These are phyloP conservation scores for Herminia tarsipennalis DNA, from an alignment of 2,888 invertebrate genomes.

Conservation along the genomic window DNA sequence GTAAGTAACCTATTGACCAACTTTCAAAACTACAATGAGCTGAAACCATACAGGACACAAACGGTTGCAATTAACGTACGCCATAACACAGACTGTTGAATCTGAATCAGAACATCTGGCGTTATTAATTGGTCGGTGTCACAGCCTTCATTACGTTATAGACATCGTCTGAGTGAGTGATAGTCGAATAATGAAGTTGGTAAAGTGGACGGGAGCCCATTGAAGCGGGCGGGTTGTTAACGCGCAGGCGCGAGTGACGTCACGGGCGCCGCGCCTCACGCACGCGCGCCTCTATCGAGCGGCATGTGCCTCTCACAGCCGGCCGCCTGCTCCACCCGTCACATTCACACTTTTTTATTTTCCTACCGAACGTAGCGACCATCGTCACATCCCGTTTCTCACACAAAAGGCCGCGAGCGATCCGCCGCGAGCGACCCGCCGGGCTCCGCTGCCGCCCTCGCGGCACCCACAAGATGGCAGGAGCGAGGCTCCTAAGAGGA, in stretches of 20 bases:
- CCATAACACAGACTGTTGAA: slow-evolving; percentile 14
- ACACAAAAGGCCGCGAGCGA: slow-evolving; percentile 51
- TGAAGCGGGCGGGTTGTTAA: slow-evolving; percentile 53
- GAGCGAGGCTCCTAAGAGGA: slow-evolving; percentile 58
- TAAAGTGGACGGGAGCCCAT: slow-evolving; percentile 46
- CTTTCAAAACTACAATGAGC: background rate
- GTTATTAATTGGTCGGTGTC: slow-evolving; percentile 50
- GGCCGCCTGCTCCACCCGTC: slow-evolving; percentile 77
- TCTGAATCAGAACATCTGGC: slow-evolving; percentile 13
- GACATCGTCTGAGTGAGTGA: slow-evolving; percentile 53
- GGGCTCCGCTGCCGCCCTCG: slow-evolving; percentile 37
- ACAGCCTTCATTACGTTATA: slow-evolving; percentile 47
- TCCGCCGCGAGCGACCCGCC: slow-evolving; percentile 25
- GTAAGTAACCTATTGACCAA: background rate
- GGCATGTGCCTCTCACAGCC: slow-evolving; percentile 81
- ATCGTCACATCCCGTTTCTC: slow-evolving; percentile 58
- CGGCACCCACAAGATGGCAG: slow-evolving; percentile 74
- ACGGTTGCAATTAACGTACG: slow-evolving; percentile 4
- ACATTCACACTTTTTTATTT: slow-evolving; percentile 78
- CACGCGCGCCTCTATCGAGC: slow-evolving; percentile 82
- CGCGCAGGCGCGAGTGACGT: slow-evolving; percentile 76
- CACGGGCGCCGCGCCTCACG: slow-evolving; percentile 69
- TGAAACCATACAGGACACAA: background rate
- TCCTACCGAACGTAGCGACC: slow-evolving; percentile 68
- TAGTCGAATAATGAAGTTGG: slow-evolving; percentile 56